Percentiles rank a stretch among this genome's conserved stretches.
These are phyloP conservation scores for Ficedula albicollis DNA, from an alignment of 2,797 vertebrate genomes.

Conservation along the genomic window DNA sequence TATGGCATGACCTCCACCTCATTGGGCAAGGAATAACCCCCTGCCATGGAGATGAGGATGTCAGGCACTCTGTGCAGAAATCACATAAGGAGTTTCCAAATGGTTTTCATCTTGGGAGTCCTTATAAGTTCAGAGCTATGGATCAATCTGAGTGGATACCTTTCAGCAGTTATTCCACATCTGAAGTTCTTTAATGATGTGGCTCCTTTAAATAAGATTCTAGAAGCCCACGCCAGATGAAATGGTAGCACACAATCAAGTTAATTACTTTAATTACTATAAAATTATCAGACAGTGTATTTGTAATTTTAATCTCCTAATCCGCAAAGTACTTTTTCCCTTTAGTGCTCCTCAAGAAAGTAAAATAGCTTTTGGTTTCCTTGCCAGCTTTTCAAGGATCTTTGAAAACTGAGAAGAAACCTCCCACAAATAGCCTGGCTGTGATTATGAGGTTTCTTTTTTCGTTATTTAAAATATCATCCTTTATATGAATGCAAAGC, in stretches of 20 bases:
- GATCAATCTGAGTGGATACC: background rate
- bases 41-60: conserved; percentile 1
- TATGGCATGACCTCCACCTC: conserved; percentile 18
- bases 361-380: conserved; percentile 23
- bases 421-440: conserved; percentile 23
- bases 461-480: background rate
- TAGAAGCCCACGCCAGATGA: background rate
- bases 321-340: conserved; percentile 28
- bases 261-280: conserved; percentile 59
- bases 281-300: conserved; percentile 29
- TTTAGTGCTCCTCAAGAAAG: conserved; percentile 17
- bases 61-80: background rate
- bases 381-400: conserved; percentile 31
- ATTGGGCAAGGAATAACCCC: conserved; percentile 43
- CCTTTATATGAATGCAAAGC: background rate
- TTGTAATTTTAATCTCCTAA: conserved; percentile 58
- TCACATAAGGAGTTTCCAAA: conserved; percentile 30
- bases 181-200: conserved; percentile 13
- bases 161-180: conserved; percentile 20
- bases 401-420: conserved; percentile 42
- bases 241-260: background rate
- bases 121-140: background rate
- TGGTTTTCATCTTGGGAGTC: conserved; percentile 26
- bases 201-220: conserved; percentile 18
- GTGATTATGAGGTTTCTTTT: background rate